Percentiles rank a stretch among this genome's conserved stretches.
phyloP scores from a whole-genome alignment of 2,113 vertebrate genomes.

The Polyodon spathula region DNA sequence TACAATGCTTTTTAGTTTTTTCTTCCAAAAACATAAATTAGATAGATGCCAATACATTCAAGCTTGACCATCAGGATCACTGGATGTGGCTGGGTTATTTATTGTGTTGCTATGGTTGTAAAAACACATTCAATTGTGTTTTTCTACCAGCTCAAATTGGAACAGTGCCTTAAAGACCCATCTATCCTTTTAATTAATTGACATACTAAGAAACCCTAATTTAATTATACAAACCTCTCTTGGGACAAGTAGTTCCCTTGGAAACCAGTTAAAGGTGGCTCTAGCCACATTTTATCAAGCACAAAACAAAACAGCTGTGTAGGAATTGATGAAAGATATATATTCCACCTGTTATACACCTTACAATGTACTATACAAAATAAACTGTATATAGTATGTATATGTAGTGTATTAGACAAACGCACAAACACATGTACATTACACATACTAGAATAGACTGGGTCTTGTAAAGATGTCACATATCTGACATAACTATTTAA shows the following conservation, averaged over 20 bases:
- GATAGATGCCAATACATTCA: conserved; percentile 21
- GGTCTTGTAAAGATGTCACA: conserved; percentile 22
- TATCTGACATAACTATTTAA: conserved; percentile 18
- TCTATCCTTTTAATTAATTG: conserved; percentile 66
- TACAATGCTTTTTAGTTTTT: conserved; percentile 11
- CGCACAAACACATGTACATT: conserved; percentile 8
- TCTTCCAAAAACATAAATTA: conserved; percentile 20
- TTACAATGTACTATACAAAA: no score
- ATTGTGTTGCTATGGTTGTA: conserved; percentile 16
- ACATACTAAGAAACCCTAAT: conserved; percentile 66
- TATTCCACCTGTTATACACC: no score
- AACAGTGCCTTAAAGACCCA: conserved; percentile 34
- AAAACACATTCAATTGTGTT: conserved; percentile 25
- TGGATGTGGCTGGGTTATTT: conserved; percentile 21
- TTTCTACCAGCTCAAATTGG: conserved; percentile 19
- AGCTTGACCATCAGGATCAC: conserved; percentile 12
- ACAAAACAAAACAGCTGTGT: conserved; percentile 24
- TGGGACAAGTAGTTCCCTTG: conserved; percentile 58
- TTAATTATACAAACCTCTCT: conserved; percentile 67
- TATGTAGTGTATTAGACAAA: neutral
- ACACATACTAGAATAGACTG: conserved; percentile 14
- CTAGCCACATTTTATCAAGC: conserved; percentile 46
- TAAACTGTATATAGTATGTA: neutral
- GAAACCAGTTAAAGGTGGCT: conserved; percentile 63
- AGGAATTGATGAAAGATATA: conserved; percentile 8